Conservation (phyloP, 2,797 vertebrate species). For the Cryptoblepharus egeriae region DNA sequence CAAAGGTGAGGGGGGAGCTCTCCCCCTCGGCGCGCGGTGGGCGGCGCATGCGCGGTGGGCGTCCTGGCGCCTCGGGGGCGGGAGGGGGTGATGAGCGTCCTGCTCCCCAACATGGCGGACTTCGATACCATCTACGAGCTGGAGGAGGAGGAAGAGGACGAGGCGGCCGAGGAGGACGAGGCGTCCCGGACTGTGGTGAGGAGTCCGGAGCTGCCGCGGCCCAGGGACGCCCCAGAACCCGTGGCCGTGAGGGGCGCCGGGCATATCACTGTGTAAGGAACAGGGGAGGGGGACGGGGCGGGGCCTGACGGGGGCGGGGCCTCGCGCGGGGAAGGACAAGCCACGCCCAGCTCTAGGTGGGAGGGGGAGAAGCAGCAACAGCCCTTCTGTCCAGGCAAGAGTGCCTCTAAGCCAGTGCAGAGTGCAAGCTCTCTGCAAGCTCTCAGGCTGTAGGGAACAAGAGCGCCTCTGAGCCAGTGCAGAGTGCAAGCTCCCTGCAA, state of each 20-base stretch:
- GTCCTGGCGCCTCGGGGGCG: background rate
- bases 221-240: slow-evolving; percentile 90
- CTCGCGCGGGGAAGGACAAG: background rate
- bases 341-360: no score
- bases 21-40: background rate
- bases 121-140: slow-evolving; percentile 41
- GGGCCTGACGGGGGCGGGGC: background rate
- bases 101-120: slow-evolving; percentile 42
- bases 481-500: no score
- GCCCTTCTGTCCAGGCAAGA: background rate
- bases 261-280: slow-evolving; percentile 97
- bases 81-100: slow-evolving; percentile 18
- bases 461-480: no score
- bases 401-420: background rate
- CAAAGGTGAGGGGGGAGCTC: no score
- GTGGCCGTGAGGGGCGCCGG: slow-evolving; percentile 95
- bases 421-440: no score
- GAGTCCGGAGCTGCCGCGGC: slow-evolving; percentile 74
- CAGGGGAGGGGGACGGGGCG: slow-evolving; percentile 48
- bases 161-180: background rate
- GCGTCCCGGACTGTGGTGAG: slow-evolving; percentile 30
- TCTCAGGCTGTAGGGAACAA: no score
- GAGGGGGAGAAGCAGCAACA: no score
- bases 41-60: background rate
- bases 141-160: slow-evolving; percentile 34